Evolutionary conservation across 1,140 invertebrate species (phyloP).

Genomic region (Papilio glaucus): DNA sequence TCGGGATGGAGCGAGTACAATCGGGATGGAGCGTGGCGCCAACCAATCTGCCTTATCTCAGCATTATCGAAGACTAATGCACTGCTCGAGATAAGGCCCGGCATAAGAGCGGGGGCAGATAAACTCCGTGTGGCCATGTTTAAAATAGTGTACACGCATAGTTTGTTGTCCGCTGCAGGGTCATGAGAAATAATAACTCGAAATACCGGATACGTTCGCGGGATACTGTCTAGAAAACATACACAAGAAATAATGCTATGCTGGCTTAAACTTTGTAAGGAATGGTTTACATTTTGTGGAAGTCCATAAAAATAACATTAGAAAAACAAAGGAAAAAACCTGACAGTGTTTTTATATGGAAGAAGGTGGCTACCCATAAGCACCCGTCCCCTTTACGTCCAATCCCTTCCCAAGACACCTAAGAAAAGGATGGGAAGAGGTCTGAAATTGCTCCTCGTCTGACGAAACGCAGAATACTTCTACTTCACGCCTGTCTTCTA

Average conservation of each 20-base stretch:
- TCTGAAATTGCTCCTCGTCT: too few species aligned
- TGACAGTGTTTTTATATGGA: too few species aligned
- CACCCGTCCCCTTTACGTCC: too few species aligned
- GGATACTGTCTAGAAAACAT: background rate
- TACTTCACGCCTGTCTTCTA: too few species aligned
- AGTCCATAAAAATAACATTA: too few species aligned
- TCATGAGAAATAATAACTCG: slow-evolving; percentile 35
- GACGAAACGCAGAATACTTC: too few species aligned
- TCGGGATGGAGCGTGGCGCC: slow-evolving; percentile 78
- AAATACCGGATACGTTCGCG: background rate
- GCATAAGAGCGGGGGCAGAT: slow-evolving; percentile 80
- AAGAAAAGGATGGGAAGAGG: too few species aligned
- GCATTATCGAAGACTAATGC: slow-evolving; percentile 81
- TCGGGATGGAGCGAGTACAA: slow-evolving; percentile 71
- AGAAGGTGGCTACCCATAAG: too few species aligned
- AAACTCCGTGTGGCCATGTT: slow-evolving; percentile 80
- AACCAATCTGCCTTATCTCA: slow-evolving; percentile 77
- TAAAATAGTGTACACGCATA: slow-evolving; percentile 82
- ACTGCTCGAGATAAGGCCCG: slow-evolving; percentile 71
- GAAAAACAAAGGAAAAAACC: too few species aligned
- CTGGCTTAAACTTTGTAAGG: too few species aligned
- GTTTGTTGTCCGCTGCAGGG: slow-evolving; percentile 69
- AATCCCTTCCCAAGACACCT: too few species aligned
- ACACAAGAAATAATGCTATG: background rate
- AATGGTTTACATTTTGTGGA: too few species aligned